Evolutionary conservation across 2,113 vertebrate genomes (phyloP).

Genomic region (Globicephala melas): DNA sequence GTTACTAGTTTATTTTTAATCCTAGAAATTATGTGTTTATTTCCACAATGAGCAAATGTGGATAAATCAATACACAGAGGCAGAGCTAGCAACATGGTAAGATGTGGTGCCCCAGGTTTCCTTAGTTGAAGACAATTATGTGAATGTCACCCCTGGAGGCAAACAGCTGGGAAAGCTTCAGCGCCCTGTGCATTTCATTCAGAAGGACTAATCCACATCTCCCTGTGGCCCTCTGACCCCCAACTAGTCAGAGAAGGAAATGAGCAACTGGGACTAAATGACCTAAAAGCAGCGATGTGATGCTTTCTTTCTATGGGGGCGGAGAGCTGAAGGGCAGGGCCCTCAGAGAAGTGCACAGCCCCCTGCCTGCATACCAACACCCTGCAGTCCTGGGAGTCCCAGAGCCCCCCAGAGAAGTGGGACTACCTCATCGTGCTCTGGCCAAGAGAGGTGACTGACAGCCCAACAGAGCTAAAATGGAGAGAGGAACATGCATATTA

Average conservation of each 20-base stretch:
- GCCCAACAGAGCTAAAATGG: background rate
- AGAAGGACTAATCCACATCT: background rate
- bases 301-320: background rate
- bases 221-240: background rate
- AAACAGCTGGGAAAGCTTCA: background rate
- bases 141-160: background rate
- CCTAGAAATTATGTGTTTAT: background rate
- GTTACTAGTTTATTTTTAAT: background rate
- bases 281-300: fast-evolving
- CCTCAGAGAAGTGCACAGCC: background rate
- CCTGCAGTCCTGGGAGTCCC: background rate
- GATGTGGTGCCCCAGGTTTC: background rate
- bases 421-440: background rate
- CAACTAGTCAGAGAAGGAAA: background rate
- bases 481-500: background rate
- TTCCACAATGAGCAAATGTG: background rate
- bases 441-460: background rate
- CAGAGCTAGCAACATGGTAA: background rate
- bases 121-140: background rate
- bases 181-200: background rate
- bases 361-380: background rate
- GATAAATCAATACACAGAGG: background rate
- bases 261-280: background rate
- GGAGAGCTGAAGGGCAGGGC: background rate
- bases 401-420: background rate